These are phyloP conservation scores for Monomorium pharaonis DNA, from an alignment of 1,140 invertebrate genomes.

Conservation along the genomic window DNA sequence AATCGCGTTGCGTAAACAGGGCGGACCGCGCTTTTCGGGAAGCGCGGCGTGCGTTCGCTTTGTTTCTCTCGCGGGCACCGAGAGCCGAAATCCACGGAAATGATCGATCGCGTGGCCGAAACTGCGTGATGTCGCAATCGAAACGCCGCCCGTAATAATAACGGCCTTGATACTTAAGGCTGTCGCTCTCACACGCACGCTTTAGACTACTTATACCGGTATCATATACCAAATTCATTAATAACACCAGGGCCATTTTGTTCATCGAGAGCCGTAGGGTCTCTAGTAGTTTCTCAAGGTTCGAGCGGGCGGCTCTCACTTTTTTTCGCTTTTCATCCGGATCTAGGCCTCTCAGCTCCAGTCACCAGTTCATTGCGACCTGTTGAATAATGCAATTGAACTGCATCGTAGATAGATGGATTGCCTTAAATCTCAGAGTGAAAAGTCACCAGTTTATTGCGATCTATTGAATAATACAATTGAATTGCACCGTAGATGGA, in stretches of 20 bases:
- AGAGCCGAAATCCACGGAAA: conserved; percentile 1
- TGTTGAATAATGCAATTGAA: no score
- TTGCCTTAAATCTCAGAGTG: no score
- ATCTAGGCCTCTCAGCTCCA: no score
- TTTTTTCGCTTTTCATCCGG: not conserved
- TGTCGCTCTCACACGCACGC: not conserved
- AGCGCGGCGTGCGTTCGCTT: not conserved
- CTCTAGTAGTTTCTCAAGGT: not conserved
- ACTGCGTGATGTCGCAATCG: not conserved
- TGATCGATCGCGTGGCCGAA: not conserved
- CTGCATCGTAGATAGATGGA: no score
- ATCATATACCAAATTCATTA: not conserved
- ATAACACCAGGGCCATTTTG: conserved; percentile 3
- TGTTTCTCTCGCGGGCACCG: not conserved
- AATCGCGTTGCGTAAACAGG: conserved; percentile 59
- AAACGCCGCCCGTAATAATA: not conserved
- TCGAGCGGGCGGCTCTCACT: not conserved
- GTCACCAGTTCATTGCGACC: no score
- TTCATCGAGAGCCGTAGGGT: not conserved
- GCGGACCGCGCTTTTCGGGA: conserved; percentile 54
- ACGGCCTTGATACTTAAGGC: conserved; percentile 21
- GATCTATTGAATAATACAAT: no score
- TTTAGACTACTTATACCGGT: not conserved
- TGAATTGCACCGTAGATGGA: no score
- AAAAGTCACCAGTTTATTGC: no score